A percentile compares a stretch with the other conserved stretches of the same genome.
Evolutionary conservation across 2,888 invertebrate species (phyloP).

Genomic region (Leucophenga maculata): DNA sequence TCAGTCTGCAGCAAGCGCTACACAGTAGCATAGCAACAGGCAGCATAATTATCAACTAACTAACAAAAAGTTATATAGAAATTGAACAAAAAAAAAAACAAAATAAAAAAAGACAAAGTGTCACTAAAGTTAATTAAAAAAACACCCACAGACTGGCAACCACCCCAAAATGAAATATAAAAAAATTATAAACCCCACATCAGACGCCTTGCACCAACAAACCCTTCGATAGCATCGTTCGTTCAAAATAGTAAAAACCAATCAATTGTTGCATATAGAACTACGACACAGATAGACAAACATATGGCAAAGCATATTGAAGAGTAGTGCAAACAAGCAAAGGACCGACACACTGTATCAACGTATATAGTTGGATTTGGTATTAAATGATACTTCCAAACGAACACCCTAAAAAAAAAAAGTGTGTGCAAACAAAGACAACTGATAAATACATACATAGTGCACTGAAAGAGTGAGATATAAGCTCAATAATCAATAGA

Average conservation of each 20-base stretch:
- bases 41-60: conserved; percentile 3
- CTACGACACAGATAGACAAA: neutral
- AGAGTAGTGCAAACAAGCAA: conserved; percentile 15
- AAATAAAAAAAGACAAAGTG: conserved; percentile 51
- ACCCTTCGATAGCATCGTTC: neutral
- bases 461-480: conserved; percentile 44
- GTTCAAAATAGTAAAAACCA: conserved; percentile 19
- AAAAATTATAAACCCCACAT: conserved; percentile 11
- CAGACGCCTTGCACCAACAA: neutral
- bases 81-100: conserved; percentile 35
- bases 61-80: no score
- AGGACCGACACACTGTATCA: neutral
- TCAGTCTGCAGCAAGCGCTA: conserved; percentile 32
- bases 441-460: conserved; percentile 43
- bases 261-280: conserved; percentile 23
- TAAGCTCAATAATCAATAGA: conserved; percentile 68
- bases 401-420: neutral
- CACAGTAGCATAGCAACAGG: conserved; percentile 1
- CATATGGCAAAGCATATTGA: conserved; percentile 14
- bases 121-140: conserved; percentile 65
- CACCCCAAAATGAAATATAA: conserved; percentile 13
- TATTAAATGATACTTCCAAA: neutral
- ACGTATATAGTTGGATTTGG: no score
- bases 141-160: conserved; percentile 55
- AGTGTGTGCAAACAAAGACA: conserved; percentile 60